Base-by-base conservation (phyloP, 2,888 invertebrate species). In the Asteroscopus sphinx region DNA sequence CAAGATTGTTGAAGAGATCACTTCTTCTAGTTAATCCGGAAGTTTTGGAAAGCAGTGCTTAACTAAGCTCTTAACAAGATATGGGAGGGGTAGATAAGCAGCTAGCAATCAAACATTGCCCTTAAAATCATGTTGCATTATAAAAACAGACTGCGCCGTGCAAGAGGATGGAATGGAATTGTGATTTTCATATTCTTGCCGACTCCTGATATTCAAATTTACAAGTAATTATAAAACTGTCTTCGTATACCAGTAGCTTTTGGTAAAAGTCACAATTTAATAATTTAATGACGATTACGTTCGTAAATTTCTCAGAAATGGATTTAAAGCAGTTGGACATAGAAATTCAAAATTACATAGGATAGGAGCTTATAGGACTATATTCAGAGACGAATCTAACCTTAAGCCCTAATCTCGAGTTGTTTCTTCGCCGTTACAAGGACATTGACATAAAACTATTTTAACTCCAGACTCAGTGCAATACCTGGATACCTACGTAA, bases 211-310 rank as follows among this genome's bases (percentile, higher is more conserved):
- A 6, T 4, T 21, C 6, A 6, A 28, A 28, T 2, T 3, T 9
- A 28, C 4, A 28, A 28, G 8, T 2, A 28, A 17, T 44, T 12
- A n/a, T 12, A 35, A 44, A 54, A 17, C 28, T 32, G 12, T 40
- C 35, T 1, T 9, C 30, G 16, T n/a, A 36, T 1, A 32, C 15
- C 17, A 49, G 60, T 68, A 13, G 5, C 9, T 49, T 48, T 21
- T 35, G 35, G 35, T 45, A 32, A 32, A 59, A 40, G 26, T 7
- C 15, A 42, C 47, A 47, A 45, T 26, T 45, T 16, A 41, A 28
- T 32, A 16, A 68, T 49, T 49, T 63, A 40, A 49, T 35, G 26
- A 28, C 7, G 44, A 44, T 68, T 61, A 68, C 47, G 15, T n/a
- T 45, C 44, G 16, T 53, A 36, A 52, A 65, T 45, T 40, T 25